Base-by-base conservation (phyloP, 1,140 invertebrate species). In the Drosophila mauritiana region DNA sequence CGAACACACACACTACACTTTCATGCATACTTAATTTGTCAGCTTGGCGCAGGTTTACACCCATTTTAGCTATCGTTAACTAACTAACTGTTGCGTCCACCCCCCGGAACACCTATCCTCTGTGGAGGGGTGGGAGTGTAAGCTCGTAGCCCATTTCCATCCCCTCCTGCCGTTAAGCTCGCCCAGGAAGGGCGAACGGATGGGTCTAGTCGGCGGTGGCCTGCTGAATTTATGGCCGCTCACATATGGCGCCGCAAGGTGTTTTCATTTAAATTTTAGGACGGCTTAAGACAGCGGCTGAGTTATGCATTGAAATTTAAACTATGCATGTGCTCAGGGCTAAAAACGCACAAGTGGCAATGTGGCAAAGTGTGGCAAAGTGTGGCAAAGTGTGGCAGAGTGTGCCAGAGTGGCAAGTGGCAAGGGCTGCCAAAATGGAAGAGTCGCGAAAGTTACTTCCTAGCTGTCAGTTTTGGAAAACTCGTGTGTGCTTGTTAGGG, bases 11-110 rank as follows among this genome's bases (percentile, higher is more conserved):
- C 64, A 62, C 64, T 42, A 42, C 58, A 73, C 76, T 80, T 80
- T 78, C 83, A 89, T 89, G 83, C 83, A 89, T 89, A 83, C 84
- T 89, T 80, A 89, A 88, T 84, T 83, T 89, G 76, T 80, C 67
- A 83, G 83, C 67, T 89, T 83, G 62, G 20, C 74, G 49, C 61
- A 52, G 81, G 67, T 73, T 89, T 69, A 67, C 65, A 88, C 55
- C 64, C 56, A 82, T 79, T 86, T 84, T 61, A 65, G 58, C 64
- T 77, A 52, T 56, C 77, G 73, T 80, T 80, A 73, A 76, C 76
- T 75, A 83, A 65, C 75, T 83, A 88, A 88, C 84, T 88, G 84
- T 89, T 88, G 84, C 84, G 40, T 49, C 51, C 70, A 27, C 39
- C 20, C 52, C 8, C 10, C 31, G 2, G 5, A 25, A 46, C 22